Base-by-base conservation (phyloP, 2,797 vertebrate genomes). In the Mycteria americana region DNA sequence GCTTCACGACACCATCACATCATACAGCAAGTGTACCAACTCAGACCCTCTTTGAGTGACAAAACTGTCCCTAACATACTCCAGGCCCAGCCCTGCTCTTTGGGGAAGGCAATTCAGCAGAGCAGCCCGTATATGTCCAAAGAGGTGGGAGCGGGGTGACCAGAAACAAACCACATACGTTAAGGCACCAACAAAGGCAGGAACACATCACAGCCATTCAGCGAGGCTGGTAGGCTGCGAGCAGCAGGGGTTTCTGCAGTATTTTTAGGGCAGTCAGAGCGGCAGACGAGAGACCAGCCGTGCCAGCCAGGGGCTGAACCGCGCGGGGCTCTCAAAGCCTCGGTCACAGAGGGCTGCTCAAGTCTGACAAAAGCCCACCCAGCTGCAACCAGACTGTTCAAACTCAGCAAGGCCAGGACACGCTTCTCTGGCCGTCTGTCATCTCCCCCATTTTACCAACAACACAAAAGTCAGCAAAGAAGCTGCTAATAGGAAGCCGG, bases 1-100 rank as follows among this genome's bases (percentile, higher is more conserved):
- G 39, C 70, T 35, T 53, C 48, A 0, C 0, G 7, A 6, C 28
- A 41, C 13, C 56, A 6, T 7, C 86, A 6, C 83, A 31, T 24
- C 84, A 19, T 1, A 24, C n/a, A 22, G 43, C 78, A 17, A 54
- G 79, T 0, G 39, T 2, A 64, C 54, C 60, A 13, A 2, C 30
- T 43, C 46, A 11, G 53, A 18, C 17, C 37, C 72, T 8, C 51
- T 14, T 7, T 0, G 4, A 15, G 89, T 0, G 54, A 50, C 72
- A 54, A 31, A 53, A 18, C 0, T 0, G 28, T 6, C 53, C 75
- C 46, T 2, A 4, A 7, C 30, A 10, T 1, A 1, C 2, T 2
- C n/a, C 2, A 27, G 30, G 31, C 19, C 33, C 35, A 9, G 62
- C 59, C 35, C 50, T 9, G 89, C 68, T 37, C 76, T 6, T 9